Conservation (phyloP, 2,888 invertebrate genomes). For the Drosophila suboccidentalis region DNA sequence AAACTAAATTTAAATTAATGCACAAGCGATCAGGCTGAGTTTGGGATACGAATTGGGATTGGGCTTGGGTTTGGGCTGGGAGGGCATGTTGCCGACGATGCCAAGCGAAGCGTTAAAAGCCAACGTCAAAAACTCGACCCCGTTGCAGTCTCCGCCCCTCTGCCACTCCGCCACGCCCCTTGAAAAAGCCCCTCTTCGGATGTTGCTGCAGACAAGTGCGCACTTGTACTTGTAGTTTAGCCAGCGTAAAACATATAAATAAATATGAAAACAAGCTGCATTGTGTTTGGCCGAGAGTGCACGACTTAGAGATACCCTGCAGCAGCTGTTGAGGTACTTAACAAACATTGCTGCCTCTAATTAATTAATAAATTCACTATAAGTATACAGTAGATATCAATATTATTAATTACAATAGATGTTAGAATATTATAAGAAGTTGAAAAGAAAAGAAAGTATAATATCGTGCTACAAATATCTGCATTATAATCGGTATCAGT, state of each 20-base stretch:
- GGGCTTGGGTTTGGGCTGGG: too few relatives aligned
- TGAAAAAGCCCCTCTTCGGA: conserved; percentile 19
- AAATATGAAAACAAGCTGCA: conserved; percentile 66
- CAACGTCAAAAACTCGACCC: conserved; percentile 59
- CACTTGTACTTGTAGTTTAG: conserved; percentile 77
- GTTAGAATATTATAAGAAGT: too few relatives aligned
- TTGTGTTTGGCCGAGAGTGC: not conserved
- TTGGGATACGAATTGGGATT: not conserved
- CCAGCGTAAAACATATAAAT: conserved; percentile 80
- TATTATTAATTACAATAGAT: too few relatives aligned
- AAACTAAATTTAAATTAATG: conserved; percentile 67
- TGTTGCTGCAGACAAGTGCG: conserved; percentile 68
- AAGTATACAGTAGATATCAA: too few relatives aligned
- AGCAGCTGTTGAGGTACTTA: too few relatives aligned
- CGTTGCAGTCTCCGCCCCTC: conserved; percentile 31
- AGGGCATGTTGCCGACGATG: conserved; percentile 30
- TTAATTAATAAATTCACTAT: too few relatives aligned
- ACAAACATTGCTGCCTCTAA: too few relatives aligned
- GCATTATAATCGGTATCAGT: too few relatives aligned
- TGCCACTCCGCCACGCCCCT: not conserved
- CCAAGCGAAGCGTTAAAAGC: conserved; percentile 67
- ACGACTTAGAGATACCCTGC: conserved; percentile 1
- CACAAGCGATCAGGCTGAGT: conserved; percentile 53
- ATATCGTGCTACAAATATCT: too few relatives aligned
- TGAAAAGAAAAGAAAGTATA: too few relatives aligned